phyloP scores from a whole-genome alignment of 1,140 invertebrate species.

The Oreohelix idahoensis region DNA sequence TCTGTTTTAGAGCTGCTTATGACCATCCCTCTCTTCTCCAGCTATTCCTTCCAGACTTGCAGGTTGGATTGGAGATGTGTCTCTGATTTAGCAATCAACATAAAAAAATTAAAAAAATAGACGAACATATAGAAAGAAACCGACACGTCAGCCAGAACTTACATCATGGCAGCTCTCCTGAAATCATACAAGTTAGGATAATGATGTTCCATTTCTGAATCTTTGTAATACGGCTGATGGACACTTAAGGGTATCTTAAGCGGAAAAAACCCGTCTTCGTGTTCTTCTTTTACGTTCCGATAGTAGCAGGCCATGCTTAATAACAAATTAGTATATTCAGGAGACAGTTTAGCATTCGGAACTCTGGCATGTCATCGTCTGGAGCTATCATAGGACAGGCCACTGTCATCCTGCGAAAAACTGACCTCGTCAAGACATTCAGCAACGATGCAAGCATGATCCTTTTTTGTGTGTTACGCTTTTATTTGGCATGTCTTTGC shows the following conservation, averaged over 20 bases:
- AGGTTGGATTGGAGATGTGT: too few relatives aligned
- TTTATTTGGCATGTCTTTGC: too few relatives aligned
- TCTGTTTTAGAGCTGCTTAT: too few relatives aligned
- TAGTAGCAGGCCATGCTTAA: background rate
- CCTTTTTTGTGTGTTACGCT: too few relatives aligned
- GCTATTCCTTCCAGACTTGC: too few relatives aligned
- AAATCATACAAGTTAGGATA: constrained; percentile 24
- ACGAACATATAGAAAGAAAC: too few relatives aligned
- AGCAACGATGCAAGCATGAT: too few relatives aligned
- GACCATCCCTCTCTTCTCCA: too few relatives aligned
- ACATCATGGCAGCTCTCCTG: constrained; percentile 23
- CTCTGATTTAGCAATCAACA: too few relatives aligned
- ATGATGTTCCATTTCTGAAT: constrained; percentile 25
- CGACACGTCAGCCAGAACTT: too few relatives aligned
- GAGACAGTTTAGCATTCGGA: background rate
- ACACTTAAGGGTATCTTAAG: background rate
- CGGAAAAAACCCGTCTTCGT: background rate
- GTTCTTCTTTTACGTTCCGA: background rate
- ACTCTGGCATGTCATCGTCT: background rate
- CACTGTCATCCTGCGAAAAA: background rate
- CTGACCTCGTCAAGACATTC: background rate
- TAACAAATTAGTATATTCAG: background rate
- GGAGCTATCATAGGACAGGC: background rate
- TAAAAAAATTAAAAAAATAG: too few relatives aligned
- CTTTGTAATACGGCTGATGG: background rate